Base-by-base conservation (phyloP, 2,113 vertebrate genomes). In the Galbula dea region DNA sequence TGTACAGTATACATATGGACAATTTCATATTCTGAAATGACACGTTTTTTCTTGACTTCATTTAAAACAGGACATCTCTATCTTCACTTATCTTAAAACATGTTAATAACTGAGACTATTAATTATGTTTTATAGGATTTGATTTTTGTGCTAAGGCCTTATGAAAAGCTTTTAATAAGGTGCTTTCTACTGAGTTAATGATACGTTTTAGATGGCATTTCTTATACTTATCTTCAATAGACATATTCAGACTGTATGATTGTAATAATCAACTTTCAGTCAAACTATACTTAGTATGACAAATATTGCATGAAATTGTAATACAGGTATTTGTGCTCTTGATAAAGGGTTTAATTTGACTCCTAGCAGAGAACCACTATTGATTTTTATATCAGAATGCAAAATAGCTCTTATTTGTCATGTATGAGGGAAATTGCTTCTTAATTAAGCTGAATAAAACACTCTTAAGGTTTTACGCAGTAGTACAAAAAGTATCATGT, bases 181-280 rank as follows among this genome's bases (percentile, higher is more conserved):
- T 97, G 95, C 96, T 98, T 98, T 97, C 97, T 97, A 94, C 96
- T 96, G 96, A 97, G 97, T 91, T 98, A 98, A 98, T 97, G 95
- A 98, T 96, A 97, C 71, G 93, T 97, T 97, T 97, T 98, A 96
- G 95, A 82, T 95, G 96, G 92, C 89, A 95, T 97, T 98, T 97
- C 97, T 97, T 97, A 97, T 89, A 97, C 94, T 94, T 98, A 90
- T 97, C 96, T 97, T 97, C 96, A 98, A 95, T 97, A 98, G 97
- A 96, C 94, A 97, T 94, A 96, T 97, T 98, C 97, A 97, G 96
- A 92, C 95, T 95, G 95, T 94, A 93, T 97, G 97, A 98, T 96
- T 98, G 96, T 98, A 97, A 98, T 97, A 98, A 98, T 98, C 97
- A 98, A 97, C 97, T 96, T 97, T 98, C 98, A 97, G 97, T 98